Evolutionary conservation across 2,888 invertebrate species (phyloP), one percentile per base, ranked within the genome.

Genomic region (Erebia ligea): DNA sequence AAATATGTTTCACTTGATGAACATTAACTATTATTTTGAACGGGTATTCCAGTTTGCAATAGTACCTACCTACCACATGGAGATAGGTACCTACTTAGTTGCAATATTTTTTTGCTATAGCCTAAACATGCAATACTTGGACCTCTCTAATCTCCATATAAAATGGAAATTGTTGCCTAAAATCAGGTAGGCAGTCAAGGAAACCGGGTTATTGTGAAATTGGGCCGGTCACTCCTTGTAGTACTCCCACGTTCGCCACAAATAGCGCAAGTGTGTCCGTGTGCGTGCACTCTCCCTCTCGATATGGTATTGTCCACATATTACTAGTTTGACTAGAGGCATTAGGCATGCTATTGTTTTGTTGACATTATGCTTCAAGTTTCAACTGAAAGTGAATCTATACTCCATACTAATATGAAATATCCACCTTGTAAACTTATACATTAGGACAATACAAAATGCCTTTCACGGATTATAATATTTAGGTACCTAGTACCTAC

Each of bases 211-310:
- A 63, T 74, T 67, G 68, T 69, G 68, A 70, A 76, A 73, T 68
- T 69, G 65, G 69, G 67, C 67, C 64, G 69, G 15, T 45, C 65
- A 34, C 64, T 61, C 63, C 67, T 48, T 69, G 54, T 58, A 15
- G 25, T 57, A 66, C 72, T 76, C 76, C 76, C 76, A 76, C 76
- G 72, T 58, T 45, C 13, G 10, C 71, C 70, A 66, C 67, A 68
- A 67, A 72, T 70, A 72, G 64, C 17, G 69, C 58, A 71, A 61
- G 52, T 34, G 0, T 34, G 34, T 58, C 70, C 64, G 63, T 63
- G 52, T 50, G 68, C 25, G 50, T 19, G 59, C 71, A 76, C 73
- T 76, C 73, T 75, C 76, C 61, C 73, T 73, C 69, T 75, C 69
- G 69, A 34, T 72, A 69, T 73, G 72, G 69, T 50, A 71, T 69